phyloP scores from a whole-genome alignment of 1,140 invertebrate species.

The Drosophila nikananu region DNA sequence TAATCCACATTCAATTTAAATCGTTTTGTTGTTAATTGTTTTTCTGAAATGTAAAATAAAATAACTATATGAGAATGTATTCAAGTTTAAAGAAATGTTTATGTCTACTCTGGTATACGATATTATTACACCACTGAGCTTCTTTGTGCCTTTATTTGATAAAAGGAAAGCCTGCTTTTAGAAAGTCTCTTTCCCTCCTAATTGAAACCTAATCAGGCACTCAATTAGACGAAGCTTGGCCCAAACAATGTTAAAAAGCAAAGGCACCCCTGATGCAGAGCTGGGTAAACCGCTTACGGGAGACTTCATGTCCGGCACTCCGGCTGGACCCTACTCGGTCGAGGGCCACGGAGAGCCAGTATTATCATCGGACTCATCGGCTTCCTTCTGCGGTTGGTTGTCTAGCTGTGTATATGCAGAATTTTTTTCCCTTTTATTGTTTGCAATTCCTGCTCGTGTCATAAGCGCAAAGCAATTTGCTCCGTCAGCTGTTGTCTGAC shows the following conservation, averaged over 20 bases:
- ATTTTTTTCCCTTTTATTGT: constrained; percentile 44
- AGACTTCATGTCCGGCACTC: constrained; percentile 5
- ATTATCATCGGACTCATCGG: constrained; percentile 37
- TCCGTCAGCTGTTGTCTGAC: constrained; percentile 56
- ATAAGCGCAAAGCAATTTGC: constrained; percentile 76
- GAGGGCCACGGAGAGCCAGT: constrained; percentile 36
- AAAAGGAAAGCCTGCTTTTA: neutral
- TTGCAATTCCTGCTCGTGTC: constrained; percentile 55
- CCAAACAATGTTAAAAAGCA: constrained; percentile 33
- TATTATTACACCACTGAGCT: neutral
- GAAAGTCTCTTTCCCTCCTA: constrained; percentile 13
- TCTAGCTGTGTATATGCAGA: constrained; percentile 17
- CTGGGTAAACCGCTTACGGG: constrained; percentile 47
- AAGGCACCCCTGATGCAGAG: neutral
- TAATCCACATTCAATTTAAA: neutral
- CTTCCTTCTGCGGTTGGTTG: constrained; percentile 40
- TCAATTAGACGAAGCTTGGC: constrained; percentile 40
- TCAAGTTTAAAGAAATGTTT: neutral
- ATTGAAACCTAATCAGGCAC: constrained; percentile 59
- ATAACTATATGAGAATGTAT: neutral
- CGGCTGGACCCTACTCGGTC: constrained; percentile 3
- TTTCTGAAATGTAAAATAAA: constrained; percentile 33
- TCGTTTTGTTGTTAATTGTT: neutral
- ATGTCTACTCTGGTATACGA: neutral
- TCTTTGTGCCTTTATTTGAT: neutral